Conservation (phyloP, 2,888 invertebrate genomes). For the Sialis lutaria region DNA sequence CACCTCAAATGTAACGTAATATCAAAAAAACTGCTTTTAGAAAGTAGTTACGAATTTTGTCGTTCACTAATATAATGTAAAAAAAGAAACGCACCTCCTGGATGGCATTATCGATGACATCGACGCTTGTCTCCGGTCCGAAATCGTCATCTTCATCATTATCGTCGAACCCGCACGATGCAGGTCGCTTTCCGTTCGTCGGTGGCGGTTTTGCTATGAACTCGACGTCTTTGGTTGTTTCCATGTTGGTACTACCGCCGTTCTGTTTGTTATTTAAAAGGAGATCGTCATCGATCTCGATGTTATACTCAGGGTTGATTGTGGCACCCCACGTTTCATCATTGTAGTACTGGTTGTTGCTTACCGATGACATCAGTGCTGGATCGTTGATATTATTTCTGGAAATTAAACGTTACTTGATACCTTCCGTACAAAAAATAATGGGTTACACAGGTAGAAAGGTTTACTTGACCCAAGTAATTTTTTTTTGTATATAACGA, state of each 20-base stretch:
- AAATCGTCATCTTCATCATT: slow-evolving; percentile 40
- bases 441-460: too few species aligned
- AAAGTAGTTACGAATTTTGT: too few species aligned
- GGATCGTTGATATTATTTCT: neutral
- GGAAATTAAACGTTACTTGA: too few species aligned
- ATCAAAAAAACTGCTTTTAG: too few species aligned
- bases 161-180: slow-evolving; percentile 16
- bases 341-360: slow-evolving; percentile 16
- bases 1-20: too few species aligned
- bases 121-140: slow-evolving; percentile 62
- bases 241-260: slow-evolving; percentile 9
- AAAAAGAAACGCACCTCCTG: neutral
- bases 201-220: slow-evolving; percentile 9
- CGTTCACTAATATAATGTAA: too few species aligned
- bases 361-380: slow-evolving; percentile 14
- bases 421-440: too few species aligned
- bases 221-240: slow-evolving; percentile 8
- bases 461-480: too few species aligned
- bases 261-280: slow-evolving; percentile 19
- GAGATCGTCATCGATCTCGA: slow-evolving; percentile 16
- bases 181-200: slow-evolving; percentile 15
- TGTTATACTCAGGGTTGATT: slow-evolving; percentile 8
- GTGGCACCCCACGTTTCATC: slow-evolving; percentile 8
- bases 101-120: slow-evolving; percentile 37
- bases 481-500: too few species aligned